Percentiles rank a stretch among this genome's conserved stretches.
Conservation (phyloP, 2,797 vertebrate species). For the Premnoplex brunnescens region DNA sequence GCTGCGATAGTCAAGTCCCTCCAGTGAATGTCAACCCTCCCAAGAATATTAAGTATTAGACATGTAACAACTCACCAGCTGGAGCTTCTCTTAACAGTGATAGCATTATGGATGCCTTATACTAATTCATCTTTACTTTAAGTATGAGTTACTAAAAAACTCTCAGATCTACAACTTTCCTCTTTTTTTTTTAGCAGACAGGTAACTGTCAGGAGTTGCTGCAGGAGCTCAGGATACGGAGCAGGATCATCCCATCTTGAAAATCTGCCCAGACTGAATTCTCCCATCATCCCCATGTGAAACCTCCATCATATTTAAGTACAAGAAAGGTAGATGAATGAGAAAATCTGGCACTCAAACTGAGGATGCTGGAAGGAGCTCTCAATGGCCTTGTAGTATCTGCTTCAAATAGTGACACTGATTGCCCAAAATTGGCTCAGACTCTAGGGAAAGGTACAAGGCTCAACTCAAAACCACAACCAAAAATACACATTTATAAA, state of each 20-base stretch:
- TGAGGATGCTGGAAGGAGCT: neutral
- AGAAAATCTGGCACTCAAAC: neutral
- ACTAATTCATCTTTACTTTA: neutral
- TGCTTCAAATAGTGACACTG: neutral
- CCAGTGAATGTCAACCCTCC: neutral
- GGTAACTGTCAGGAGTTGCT: neutral
- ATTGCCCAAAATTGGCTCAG: neutral
- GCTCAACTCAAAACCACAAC: neutral
- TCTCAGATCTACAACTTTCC: neutral
- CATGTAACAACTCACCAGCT: neutral
- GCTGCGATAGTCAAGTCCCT: neutral
- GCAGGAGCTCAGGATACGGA: neutral
- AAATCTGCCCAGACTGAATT: neutral
- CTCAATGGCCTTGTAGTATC: neutral
- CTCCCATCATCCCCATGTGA: accelerated
- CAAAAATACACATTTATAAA: neutral
- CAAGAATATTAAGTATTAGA: neutral
- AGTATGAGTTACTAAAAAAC: neutral
- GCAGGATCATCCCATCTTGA: neutral
- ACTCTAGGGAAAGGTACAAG: neutral
- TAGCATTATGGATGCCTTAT: neutral
- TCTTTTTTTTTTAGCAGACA: neutral
- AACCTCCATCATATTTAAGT: neutral
- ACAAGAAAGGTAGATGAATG: neutral
- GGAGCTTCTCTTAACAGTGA: neutral